These are phyloP conservation scores for Carapus acus DNA, from an alignment of 2,797 vertebrate genomes.

Conservation along the genomic window DNA sequence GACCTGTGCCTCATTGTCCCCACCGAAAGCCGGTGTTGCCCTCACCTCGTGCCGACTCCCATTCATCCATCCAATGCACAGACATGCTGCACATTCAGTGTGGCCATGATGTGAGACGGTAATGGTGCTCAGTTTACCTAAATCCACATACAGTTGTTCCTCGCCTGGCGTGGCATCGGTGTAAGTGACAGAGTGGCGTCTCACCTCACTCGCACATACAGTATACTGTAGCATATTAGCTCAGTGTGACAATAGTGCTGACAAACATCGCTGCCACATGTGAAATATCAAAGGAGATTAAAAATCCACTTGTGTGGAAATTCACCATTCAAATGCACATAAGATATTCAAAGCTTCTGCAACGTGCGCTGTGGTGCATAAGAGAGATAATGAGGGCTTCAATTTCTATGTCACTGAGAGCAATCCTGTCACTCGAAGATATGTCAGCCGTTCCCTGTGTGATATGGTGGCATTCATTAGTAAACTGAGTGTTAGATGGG, in stretches of 20 bases:
- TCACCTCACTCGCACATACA: constrained; percentile 73
- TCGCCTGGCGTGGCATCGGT: too few species aligned
- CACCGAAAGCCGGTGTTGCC: constrained; percentile 44
- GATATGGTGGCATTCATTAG: constrained; percentile 38
- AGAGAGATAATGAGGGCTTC: constrained; percentile 29
- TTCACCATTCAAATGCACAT: constrained; percentile 52
- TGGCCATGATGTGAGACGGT: constrained; percentile 39
- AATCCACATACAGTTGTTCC: constrained; percentile 15
- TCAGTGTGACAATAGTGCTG: too few species aligned
- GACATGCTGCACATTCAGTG: constrained; percentile 42
- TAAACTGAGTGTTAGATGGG: constrained; percentile 28
- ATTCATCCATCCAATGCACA: constrained; percentile 31
- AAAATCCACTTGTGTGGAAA: constrained; percentile 72
- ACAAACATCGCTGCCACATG: constrained; percentile 37
- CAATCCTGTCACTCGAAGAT: constrained; percentile 41
- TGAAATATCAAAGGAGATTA: constrained; percentile 41
- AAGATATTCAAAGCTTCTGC: constrained; percentile 77
- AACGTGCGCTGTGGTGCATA: constrained; percentile 41
- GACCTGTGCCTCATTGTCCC: constrained; percentile 49
- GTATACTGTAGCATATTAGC: too few species aligned
- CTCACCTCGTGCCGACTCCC: constrained; percentile 48
- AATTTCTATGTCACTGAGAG: constrained; percentile 37
- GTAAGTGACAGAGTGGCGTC: constrained; percentile 47
- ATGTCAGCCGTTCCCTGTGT: constrained; percentile 45
- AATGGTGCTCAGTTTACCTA: constrained; percentile 35